Evolutionary conservation across 2,888 invertebrate genomes (phyloP), one percentile per base, ranked within the genome.

Genomic region (Lasius platythorax): DNA sequence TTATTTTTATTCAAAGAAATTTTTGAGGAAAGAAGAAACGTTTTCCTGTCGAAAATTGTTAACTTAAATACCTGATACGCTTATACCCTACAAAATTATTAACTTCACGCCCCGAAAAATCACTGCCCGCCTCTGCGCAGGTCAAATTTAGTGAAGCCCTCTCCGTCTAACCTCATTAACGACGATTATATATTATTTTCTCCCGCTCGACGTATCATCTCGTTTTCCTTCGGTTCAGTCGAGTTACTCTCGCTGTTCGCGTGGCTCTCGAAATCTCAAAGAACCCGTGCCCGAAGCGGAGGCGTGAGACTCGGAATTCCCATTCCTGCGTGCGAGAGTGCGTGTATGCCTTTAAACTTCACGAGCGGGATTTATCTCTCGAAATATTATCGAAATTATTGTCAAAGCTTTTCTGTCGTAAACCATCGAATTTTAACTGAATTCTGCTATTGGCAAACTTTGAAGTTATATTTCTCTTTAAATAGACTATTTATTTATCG

Each of bases 181-280:
- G 67, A 75, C 73, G 82, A 88, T 89, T 86, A 90, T 73, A 75
- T 12, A 33, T 82, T 82, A 68, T 88, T 84, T 83, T 82, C 58
- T 63, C 64, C 9, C 12, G 33, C 15, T 28, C 33, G 18, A 40
- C 33, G 50, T 68, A 56, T 78, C 43, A 43, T 23, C 30, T 23
- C 30, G 15, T 81, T 79, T 72, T 84, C 73, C 30, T 81, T 70
- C 68, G 73, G 76, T 63, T 63, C 43, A 79, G 58, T 53, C 64
- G 33, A 37, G 63, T 79, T 73, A 30, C 74, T 85, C 83, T 82
- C 82, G 61, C 63, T 61, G 85, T 82, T 87, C 89, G 89, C 85
- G 90, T 91, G 91, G 87, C 90, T 87, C 88, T 89, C 79, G 86
- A 90, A 91, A 91, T 89, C 88, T 88, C 87, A 85, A 83, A 82